These are phyloP conservation scores for Meghimatium bilineatum DNA, from an alignment of 2,888 invertebrate species.

Conservation along the genomic window DNA sequence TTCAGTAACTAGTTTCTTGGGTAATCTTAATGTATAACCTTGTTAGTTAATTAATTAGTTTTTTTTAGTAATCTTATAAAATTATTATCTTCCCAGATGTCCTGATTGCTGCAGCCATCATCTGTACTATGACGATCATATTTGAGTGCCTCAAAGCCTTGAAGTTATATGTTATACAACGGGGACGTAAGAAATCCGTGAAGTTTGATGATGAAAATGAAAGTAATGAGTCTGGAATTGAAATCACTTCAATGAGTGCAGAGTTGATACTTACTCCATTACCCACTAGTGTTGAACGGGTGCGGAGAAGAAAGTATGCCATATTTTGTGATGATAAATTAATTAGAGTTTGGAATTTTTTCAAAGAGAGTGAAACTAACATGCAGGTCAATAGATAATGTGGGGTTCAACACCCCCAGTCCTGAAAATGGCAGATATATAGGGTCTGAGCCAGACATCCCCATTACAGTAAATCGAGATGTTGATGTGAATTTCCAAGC, in stretches of 20 bases:
- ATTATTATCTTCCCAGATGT: slow-evolving; percentile 54
- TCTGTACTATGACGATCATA: slow-evolving; percentile 55
- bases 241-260: slow-evolving; percentile 51
- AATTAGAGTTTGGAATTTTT: too few relatives aligned
- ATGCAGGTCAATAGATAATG: too few relatives aligned
- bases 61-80: too few relatives aligned
- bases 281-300: slow-evolving; percentile 54
- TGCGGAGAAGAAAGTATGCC: slow-evolving; percentile 41
- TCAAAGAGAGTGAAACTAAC: too few relatives aligned
- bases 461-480: too few relatives aligned
- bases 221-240: slow-evolving; percentile 52
- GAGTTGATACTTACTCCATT: slow-evolving; percentile 59
- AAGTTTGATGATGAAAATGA: slow-evolving; percentile 51
- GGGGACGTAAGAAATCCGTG: slow-evolving; percentile 60
- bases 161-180: slow-evolving; percentile 57
- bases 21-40: too few relatives aligned
- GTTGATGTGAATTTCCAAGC: too few relatives aligned
- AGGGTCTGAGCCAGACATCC: too few relatives aligned
- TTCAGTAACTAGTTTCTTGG: too few relatives aligned
- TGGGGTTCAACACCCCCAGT: too few relatives aligned
- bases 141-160: slow-evolving; percentile 61
- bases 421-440: too few relatives aligned
- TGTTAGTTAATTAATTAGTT: too few relatives aligned
- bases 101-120: slow-evolving; percentile 55
- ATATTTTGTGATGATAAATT: not conserved